A percentile compares a stretch with the other conserved stretches of the same genome.
Evolutionary conservation across 2,888 invertebrate species (phyloP).

Genomic region (Zonitis immaculata): DNA sequence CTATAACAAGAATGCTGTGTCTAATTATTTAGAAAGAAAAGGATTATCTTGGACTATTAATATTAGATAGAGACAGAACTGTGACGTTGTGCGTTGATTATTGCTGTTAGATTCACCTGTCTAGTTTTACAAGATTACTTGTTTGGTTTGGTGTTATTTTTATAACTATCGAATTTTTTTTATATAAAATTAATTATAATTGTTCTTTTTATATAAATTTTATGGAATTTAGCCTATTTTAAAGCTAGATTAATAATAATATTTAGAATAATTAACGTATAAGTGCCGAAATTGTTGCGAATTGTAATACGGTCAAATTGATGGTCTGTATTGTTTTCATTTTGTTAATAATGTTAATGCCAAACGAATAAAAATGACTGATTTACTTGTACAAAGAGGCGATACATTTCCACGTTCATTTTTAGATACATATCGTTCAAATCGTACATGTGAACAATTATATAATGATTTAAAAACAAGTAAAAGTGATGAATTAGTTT

Average conservation of each 20-base stretch:
- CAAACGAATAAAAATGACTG: slow-evolving; percentile 41
- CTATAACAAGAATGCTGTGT: not conserved
- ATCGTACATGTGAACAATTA: slow-evolving; percentile 42
- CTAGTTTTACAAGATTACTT: not conserved
- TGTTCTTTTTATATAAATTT: not conserved
- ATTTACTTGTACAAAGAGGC: slow-evolving; percentile 46
- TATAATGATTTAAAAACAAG: slow-evolving; percentile 51
- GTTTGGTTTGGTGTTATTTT: not conserved
- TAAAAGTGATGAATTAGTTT: slow-evolving; percentile 52
- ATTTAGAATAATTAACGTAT: too few relatives aligned
- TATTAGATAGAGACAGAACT: not conserved
- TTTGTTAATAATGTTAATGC: too few relatives aligned
- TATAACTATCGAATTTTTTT: not conserved
- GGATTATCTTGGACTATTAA: not conserved
- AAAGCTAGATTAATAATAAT: too few relatives aligned
- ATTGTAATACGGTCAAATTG: not conserved
- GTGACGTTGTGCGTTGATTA: not conserved
- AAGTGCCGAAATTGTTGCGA: not conserved
- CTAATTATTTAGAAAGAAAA: not conserved
- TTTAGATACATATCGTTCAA: slow-evolving; percentile 46
- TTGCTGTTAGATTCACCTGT: not conserved
- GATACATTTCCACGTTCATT: slow-evolving; percentile 49
- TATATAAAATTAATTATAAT: not conserved
- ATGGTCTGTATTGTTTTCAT: not conserved
- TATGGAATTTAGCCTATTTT: too few relatives aligned